phyloP scores from a whole-genome alignment of 2,113 vertebrate genomes.

The Oophaga pumilio region DNA sequence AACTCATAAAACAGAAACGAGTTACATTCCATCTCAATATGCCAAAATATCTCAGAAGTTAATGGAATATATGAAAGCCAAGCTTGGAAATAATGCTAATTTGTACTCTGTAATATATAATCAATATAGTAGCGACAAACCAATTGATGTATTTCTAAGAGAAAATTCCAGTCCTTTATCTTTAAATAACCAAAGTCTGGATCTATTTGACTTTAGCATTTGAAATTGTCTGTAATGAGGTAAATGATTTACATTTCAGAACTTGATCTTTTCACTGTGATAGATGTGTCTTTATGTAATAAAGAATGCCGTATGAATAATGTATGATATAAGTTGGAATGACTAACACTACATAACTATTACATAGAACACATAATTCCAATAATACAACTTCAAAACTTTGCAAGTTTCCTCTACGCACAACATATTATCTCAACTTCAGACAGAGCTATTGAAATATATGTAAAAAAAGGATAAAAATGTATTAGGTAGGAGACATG shows the following conservation, averaged over 20 bases:
- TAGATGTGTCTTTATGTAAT: constrained; percentile 21
- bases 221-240: not conserved
- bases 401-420: not conserved
- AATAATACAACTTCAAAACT: not conserved
- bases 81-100: not conserved
- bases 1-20: constrained; percentile 20
- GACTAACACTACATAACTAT: not conserved
- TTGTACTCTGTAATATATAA: not conserved
- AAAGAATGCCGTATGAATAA: constrained; percentile 12
- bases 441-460: not conserved
- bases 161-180: not conserved
- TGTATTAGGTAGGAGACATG: not conserved
- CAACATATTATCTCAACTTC: not conserved
- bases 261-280: constrained; percentile 18
- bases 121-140: not conserved
- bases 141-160: not conserved
- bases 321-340: not conserved
- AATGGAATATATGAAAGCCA: not conserved
- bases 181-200: not conserved
- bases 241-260: constrained; percentile 25
- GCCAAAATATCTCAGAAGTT: not conserved
- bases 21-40: constrained; percentile 31
- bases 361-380: constrained; percentile 4
- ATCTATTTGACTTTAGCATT: not conserved
- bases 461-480: not conserved